Evolutionary conservation across 2,888 invertebrate species (phyloP).

Genomic region (Adelognathus sp.): DNA sequence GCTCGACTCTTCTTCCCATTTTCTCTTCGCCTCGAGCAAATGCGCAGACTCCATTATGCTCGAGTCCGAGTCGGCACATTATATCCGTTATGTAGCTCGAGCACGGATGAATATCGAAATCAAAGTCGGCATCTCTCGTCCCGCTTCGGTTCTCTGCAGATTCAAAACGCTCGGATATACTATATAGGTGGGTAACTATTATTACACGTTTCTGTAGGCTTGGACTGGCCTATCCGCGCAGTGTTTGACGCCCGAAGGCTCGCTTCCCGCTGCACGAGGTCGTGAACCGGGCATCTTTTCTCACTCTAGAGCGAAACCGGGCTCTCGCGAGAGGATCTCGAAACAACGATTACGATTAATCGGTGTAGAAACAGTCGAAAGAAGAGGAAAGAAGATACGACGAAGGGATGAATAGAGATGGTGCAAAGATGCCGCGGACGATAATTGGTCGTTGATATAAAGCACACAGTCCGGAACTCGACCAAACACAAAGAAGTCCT

Average conservation of each 20-base stretch:
- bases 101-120: conserved; percentile 60
- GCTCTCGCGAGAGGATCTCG: conserved; percentile 55
- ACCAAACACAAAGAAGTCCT: no score
- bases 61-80: conserved; percentile 30
- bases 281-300: conserved; percentile 41
- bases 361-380: conserved; percentile 55
- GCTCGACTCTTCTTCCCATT: not conserved
- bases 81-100: conserved; percentile 49
- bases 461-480: conserved; percentile 7
- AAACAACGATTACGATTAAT: conserved; percentile 61
- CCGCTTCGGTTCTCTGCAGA: conserved; percentile 35
- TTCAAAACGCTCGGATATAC: not conserved
- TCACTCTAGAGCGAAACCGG: not conserved
- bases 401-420: conserved; percentile 62
- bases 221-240: conserved; percentile 48
- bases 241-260: conserved; percentile 57
- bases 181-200: not conserved
- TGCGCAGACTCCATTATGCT: conserved; percentile 27
- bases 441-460: conserved; percentile 75
- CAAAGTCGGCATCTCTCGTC: conserved; percentile 63
- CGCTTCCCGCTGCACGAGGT: conserved; percentile 55
- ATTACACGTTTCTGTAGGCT: conserved; percentile 39
- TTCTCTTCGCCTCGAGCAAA: not conserved
- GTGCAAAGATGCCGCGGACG: conserved; percentile 75
- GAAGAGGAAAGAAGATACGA: conserved; percentile 36